phyloP scores from a whole-genome alignment of 2,888 invertebrate species.

The Lysandra bellargus region DNA sequence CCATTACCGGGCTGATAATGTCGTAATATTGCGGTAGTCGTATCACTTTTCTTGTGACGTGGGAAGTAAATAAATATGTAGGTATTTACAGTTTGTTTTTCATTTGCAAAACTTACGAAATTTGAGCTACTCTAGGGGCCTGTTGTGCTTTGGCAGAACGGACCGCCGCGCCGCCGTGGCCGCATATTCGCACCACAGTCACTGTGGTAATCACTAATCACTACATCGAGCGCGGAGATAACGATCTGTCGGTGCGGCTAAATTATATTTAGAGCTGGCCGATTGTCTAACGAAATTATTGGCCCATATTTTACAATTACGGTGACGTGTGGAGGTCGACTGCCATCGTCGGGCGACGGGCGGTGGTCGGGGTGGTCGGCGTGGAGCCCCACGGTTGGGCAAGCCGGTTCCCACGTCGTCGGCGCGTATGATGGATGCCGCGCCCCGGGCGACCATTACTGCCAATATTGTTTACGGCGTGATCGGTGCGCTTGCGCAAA shows the following conservation, averaged over 20 bases:
- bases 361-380: not conserved
- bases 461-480: slow-evolving; percentile 7
- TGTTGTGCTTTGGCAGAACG: not conserved
- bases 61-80: not conserved
- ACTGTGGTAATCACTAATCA: not conserved
- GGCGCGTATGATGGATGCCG: not conserved
- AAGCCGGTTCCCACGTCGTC: slow-evolving; percentile 4
- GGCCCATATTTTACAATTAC: slow-evolving; percentile 8
- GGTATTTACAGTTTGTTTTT: not conserved
- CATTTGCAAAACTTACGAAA: not conserved
- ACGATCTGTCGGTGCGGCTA: not conserved
- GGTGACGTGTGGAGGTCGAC: not conserved
- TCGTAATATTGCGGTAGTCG: not conserved
- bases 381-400: slow-evolving; percentile 1
- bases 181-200: too few relatives aligned
- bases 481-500: not conserved
- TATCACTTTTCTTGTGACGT: not conserved
- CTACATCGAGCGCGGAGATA: not conserved
- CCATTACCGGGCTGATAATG: not conserved
- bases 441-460: slow-evolving; percentile 16
- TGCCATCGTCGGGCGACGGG: not conserved
- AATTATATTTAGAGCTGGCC: not conserved
- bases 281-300: not conserved
- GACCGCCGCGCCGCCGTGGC: too few relatives aligned
- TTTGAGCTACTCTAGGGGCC: not conserved